Evolutionary conservation across 2,797 vertebrate species (phyloP).

Genomic region (Podarcis siculus): DNA sequence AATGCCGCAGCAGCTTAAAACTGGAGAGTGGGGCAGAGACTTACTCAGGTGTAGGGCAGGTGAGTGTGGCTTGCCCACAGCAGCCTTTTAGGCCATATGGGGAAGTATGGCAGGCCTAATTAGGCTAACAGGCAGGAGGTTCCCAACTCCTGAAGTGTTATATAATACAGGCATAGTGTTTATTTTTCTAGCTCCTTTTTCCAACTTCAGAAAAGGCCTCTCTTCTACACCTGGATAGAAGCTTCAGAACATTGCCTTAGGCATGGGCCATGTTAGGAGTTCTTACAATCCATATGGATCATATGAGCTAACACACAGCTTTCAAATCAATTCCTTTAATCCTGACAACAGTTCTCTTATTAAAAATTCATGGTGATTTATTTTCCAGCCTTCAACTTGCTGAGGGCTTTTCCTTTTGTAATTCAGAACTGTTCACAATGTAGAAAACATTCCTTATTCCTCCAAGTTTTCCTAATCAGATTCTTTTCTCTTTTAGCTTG

Average conservation of each 20-base stretch:
- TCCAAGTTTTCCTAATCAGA: slow-evolving; percentile 6
- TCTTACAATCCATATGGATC: background rate
- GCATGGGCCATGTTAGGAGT: background rate
- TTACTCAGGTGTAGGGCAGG: too few relatives aligned
- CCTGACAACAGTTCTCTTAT: background rate
- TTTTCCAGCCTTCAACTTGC: slow-evolving; percentile 20
- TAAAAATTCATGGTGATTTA: background rate
- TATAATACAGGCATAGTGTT: background rate
- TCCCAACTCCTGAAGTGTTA: too few relatives aligned
- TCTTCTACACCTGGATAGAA: background rate
- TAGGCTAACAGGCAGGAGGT: too few relatives aligned
- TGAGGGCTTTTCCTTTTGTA: slow-evolving; percentile 15
- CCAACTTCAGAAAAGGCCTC: background rate
- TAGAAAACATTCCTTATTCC: background rate
- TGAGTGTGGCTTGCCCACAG: too few relatives aligned
- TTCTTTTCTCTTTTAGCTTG: slow-evolving; percentile 82
- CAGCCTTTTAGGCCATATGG: too few relatives aligned
- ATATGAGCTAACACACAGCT: background rate
- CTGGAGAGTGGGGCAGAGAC: too few relatives aligned
- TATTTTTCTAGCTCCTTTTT: background rate
- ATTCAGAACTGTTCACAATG: slow-evolving; percentile 4
- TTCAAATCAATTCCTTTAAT: slow-evolving; percentile 1
- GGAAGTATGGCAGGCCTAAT: too few relatives aligned
- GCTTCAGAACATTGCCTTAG: background rate
- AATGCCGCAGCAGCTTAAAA: too few relatives aligned